Conservation (phyloP, 1,140 invertebrate genomes). For the Colletes gigas region DNA sequence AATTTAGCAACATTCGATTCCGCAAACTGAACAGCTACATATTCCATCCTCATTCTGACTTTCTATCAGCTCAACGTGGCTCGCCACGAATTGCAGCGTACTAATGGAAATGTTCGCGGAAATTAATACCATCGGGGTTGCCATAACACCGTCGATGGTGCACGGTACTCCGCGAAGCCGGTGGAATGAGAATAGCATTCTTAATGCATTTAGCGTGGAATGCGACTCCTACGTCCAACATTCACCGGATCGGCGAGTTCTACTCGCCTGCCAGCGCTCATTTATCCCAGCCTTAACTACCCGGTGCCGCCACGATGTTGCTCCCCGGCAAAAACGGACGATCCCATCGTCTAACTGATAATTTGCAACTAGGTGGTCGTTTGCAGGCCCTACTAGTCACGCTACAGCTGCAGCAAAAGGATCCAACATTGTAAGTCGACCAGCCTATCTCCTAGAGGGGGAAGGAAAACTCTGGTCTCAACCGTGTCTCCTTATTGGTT, state of each 20-base stretch:
- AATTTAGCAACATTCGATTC: no score
- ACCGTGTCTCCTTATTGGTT: no score
- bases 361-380: neutral
- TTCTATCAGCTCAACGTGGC: neutral
- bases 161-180: slow-evolving; percentile 12
- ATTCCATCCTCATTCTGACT: no score
- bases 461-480: no score
- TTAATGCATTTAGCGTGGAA: slow-evolving; percentile 74
- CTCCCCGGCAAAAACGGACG: neutral
- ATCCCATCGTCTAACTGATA: neutral
- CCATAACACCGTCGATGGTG: slow-evolving; percentile 1
- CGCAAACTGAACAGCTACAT: no score
- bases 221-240: slow-evolving; percentile 73
- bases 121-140: slow-evolving; percentile 50
- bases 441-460: no score
- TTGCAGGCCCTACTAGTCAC: neutral
- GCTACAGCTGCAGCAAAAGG: neutral
- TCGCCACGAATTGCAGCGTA: neutral
- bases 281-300: slow-evolving; percentile 9
- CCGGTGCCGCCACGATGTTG: neutral
- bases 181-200: slow-evolving; percentile 71
- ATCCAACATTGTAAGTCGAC: no score
- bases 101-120: slow-evolving; percentile 47
- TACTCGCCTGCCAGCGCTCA: slow-evolving; percentile 21
- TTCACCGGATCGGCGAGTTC: slow-evolving; percentile 62